These are phyloP conservation scores for Arge pagana DNA, from an alignment of 2,888 invertebrate genomes.

Conservation along the genomic window DNA sequence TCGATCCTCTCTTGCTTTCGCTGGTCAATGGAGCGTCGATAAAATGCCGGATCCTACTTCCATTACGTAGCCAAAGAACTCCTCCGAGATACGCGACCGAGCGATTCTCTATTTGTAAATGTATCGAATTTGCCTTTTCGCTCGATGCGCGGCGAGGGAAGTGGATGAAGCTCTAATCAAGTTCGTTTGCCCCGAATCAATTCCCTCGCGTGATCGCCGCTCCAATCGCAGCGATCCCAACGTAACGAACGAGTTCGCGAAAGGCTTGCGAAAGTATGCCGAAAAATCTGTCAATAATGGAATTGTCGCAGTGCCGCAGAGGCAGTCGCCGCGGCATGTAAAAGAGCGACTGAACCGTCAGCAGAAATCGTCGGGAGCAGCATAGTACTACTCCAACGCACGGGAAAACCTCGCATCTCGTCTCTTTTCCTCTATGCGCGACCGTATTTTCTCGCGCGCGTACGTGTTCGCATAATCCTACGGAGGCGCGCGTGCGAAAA, in stretches of 20 bases:
- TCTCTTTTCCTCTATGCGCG: no score
- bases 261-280: background rate
- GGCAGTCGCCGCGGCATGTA: constrained; percentile 22
- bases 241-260: background rate
- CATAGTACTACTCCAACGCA: no score
- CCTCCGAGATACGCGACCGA: background rate
- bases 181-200: constrained; percentile 5
- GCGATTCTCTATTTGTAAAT: constrained; percentile 3
- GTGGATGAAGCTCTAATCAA: constrained; percentile 3
- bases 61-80: background rate
- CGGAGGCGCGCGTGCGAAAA: no score
- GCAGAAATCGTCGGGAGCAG: no score
- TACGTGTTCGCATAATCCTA: no score
- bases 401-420: no score
- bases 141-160: constrained; percentile 4
- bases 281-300: constrained; percentile 11
- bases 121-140: constrained; percentile 11
- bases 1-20: background rate
- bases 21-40: constrained; percentile 15
- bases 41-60: constrained; percentile 12
- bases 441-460: no score
- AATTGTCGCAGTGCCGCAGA: constrained; percentile 25
- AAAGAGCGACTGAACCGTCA: constrained; percentile 24
- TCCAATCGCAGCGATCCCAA: background rate
- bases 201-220: background rate